phyloP scores from a whole-genome alignment of 2,888 invertebrate genomes.

The Corbicula japonica region DNA sequence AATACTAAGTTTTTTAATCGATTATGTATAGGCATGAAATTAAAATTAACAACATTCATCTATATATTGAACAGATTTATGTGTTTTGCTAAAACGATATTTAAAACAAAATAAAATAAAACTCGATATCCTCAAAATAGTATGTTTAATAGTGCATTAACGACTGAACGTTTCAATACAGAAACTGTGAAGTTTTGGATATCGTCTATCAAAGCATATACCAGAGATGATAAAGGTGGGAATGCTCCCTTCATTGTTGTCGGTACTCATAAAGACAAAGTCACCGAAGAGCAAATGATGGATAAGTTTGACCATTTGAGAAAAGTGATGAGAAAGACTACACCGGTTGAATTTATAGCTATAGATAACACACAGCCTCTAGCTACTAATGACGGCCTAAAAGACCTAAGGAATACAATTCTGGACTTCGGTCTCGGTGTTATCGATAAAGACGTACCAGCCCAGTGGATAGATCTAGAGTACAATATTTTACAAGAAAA shows the following conservation, averaged over 20 bases:
- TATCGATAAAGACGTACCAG: conserved; percentile 33
- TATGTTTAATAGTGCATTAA: not conserved
- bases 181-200: conserved; percentile 49
- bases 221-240: conserved; percentile 18
- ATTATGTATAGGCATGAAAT: not conserved
- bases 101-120: not conserved
- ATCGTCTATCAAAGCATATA: conserved; percentile 41
- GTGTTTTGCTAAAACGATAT: too few species aligned
- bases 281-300: not conserved
- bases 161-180: conserved; percentile 6
- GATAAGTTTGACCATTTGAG: conserved; percentile 9
- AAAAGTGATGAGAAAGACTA: not conserved
- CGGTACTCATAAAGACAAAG: conserved; percentile 46
- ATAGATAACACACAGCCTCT: conserved; percentile 36
- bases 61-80: too few species aligned
- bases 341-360: conserved; percentile 28
- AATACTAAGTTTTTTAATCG: not conserved
- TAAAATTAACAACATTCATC: not conserved
- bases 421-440: conserved; percentile 38
- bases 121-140: not conserved
- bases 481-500: conserved; percentile 21
- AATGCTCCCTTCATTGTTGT: conserved; percentile 44
- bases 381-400: not conserved
- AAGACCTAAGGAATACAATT: conserved; percentile 24
- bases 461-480: conserved; percentile 49